These are phyloP conservation scores for Echinometra lucunter DNA, from an alignment of 53 echinoderm and acorn worm genomes.

Conservation along the genomic window DNA sequence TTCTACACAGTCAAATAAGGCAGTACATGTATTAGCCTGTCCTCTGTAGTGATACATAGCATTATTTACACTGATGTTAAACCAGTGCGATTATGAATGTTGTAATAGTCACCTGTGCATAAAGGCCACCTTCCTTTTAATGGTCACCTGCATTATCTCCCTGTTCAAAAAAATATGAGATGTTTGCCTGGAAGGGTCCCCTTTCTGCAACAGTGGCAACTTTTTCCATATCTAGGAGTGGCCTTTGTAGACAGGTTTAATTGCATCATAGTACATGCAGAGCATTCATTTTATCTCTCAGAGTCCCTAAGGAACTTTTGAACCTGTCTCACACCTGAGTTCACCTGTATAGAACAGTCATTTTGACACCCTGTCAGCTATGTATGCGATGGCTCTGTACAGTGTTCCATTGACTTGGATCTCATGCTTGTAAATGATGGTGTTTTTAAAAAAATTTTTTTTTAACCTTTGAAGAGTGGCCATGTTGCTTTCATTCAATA, in stretches of 20 bases:
- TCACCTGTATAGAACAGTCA: too few relatives aligned
- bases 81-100: neutral
- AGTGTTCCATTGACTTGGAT: too few relatives aligned
- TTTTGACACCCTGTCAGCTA: too few relatives aligned
- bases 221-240: neutral
- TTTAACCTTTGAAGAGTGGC: neutral
- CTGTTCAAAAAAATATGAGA: neutral
- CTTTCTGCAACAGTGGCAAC: neutral
- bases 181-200: neutral
- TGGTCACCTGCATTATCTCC: neutral
- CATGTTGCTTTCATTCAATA: neutral
- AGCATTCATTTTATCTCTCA: neutral
- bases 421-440: too few relatives aligned
- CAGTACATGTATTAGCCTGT: neutral
- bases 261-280: neutral
- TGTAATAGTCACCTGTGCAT: neutral
- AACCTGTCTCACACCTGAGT: too few relatives aligned
- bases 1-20: neutral
- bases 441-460: too few relatives aligned
- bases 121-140: neutral
- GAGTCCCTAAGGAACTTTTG: too few relatives aligned
- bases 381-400: neutral
- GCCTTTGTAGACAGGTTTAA: neutral
- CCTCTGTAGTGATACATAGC: neutral
- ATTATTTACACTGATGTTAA: neutral